Conservation (phyloP, 2,888 invertebrate genomes). For the Ctena decussata region DNA sequence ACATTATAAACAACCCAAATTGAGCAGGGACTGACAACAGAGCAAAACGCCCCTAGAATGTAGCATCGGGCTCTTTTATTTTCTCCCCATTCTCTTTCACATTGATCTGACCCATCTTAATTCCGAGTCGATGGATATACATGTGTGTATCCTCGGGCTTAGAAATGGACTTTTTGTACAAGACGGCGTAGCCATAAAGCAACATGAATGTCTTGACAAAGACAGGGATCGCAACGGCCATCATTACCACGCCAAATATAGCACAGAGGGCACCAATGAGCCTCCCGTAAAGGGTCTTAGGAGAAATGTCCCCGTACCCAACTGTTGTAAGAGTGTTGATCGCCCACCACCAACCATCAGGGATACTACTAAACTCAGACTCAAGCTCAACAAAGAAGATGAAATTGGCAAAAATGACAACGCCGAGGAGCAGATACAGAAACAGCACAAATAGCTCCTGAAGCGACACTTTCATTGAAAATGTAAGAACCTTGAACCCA, state of each 20-base stretch:
- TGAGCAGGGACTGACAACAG: too few relatives aligned
- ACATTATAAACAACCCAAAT: too few relatives aligned
- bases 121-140: constrained; percentile 49
- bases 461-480: constrained; percentile 53
- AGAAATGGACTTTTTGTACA: constrained; percentile 60
- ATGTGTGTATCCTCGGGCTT: constrained; percentile 56
- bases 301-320: constrained; percentile 70
- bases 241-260: constrained; percentile 64
- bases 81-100: not conserved
- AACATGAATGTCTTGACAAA: constrained; percentile 69
- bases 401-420: constrained; percentile 68
- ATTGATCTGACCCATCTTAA: not conserved
- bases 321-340: constrained; percentile 70
- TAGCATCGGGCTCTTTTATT: not conserved
- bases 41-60: too few relatives aligned
- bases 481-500: constrained; percentile 65
- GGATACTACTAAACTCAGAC: constrained; percentile 59
- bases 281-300: constrained; percentile 62
- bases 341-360: constrained; percentile 71
- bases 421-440: constrained; percentile 61
- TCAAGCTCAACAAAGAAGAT: constrained; percentile 67
- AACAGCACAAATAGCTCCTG: constrained; percentile 65
- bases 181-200: constrained; percentile 66
- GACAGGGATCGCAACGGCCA: constrained; percentile 66
- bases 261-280: constrained; percentile 65